Base-by-base conservation (phyloP, 2,797 vertebrate species). In the Propithecus deckenii region DNA sequence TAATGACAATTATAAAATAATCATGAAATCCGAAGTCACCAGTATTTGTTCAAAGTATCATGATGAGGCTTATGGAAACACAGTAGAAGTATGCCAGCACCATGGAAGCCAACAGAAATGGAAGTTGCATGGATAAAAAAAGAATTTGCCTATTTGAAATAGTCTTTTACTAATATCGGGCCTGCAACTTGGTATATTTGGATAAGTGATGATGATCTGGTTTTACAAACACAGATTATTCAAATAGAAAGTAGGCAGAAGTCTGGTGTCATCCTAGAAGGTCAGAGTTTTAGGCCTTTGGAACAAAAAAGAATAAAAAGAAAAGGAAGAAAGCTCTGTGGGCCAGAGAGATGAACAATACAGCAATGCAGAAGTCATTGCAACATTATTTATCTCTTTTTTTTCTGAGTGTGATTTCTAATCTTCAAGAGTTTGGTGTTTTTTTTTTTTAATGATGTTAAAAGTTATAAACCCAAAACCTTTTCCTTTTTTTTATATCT, bases 1-100 rank as follows among this genome's bases (percentile, higher is more conserved):
- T 67, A 93, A 81, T 83, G 61, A 91, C 67, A 89, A 78, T 81
- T 57, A 86, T 84, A 94, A 89, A 92, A 91, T 91, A 78, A 86
- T 89, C 78, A 67, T 38, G 65, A 96, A 89, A 67, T 59, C 67
- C 28, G 1, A 63, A 69, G n/a, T 57, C 69, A 78, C 43, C 55
- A 74, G 10, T 81, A 83, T 96, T 90, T 63, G 80, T 50, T 84
- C 59, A 48, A 84, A 57, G 81, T 89, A 85, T 55, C 79, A 59
- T 43, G 67, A 65, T 12, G 71, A 86, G 72, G 25, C 48, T 94
- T 96, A n/a, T 20, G 38, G 30, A 88, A 96, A 85, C 83, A 86
- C n/a, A 38, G 8, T 86, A 41, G 50, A 69, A 72, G 23, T 20
- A 46, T 23, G 65, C 63, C 75, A 86, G 41, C 52, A 71, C 25